Conservation (phyloP, 2,888 invertebrate genomes). For the Acleris laterana region DNA sequence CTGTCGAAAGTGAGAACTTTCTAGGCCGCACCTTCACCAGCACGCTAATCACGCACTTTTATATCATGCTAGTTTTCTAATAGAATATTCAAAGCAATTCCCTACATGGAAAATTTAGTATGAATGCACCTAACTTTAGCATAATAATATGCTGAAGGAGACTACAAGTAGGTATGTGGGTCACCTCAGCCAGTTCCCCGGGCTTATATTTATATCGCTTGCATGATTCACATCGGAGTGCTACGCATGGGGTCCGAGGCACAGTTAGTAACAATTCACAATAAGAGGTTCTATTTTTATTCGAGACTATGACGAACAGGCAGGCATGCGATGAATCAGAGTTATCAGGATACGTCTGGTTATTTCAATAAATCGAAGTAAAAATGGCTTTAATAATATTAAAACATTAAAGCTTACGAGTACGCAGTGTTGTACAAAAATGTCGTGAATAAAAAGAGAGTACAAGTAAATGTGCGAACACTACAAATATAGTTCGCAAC, state of each 20-base stretch:
- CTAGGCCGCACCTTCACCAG: slow-evolving; percentile 72
- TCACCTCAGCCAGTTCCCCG: slow-evolving; percentile 20
- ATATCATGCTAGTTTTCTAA: slow-evolving; percentile 69
- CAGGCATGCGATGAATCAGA: slow-evolving; percentile 29
- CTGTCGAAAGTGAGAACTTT: slow-evolving; percentile 77
- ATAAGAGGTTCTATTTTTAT: slow-evolving; percentile 29
- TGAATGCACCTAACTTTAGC: slow-evolving; percentile 13
- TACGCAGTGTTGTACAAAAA: neutral
- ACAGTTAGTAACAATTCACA: slow-evolving; percentile 28
- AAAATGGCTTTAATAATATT: slow-evolving; percentile 5
- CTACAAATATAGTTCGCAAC: slow-evolving; percentile 13
- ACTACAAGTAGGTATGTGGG: slow-evolving; percentile 7
- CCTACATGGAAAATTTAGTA: slow-evolving; percentile 22
- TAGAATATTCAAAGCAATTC: slow-evolving; percentile 40
- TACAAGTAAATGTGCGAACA: slow-evolving; percentile 17
- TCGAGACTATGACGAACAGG: slow-evolving; percentile 31
- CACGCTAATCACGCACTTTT: slow-evolving; percentile 76
- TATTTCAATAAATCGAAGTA: neutral
- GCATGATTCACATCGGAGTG: slow-evolving; percentile 32
- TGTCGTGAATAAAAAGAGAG: neutral
- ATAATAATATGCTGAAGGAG: neutral
- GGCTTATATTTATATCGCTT: slow-evolving; percentile 24
- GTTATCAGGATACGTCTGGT: slow-evolving; percentile 3
- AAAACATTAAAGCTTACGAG: no score
- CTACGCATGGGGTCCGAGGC: slow-evolving; percentile 36